Percentiles rank a stretch among this genome's conserved stretches.
Evolutionary conservation across 2,113 vertebrate species (phyloP).

Genomic region (Elaphurus davidianus): DNA sequence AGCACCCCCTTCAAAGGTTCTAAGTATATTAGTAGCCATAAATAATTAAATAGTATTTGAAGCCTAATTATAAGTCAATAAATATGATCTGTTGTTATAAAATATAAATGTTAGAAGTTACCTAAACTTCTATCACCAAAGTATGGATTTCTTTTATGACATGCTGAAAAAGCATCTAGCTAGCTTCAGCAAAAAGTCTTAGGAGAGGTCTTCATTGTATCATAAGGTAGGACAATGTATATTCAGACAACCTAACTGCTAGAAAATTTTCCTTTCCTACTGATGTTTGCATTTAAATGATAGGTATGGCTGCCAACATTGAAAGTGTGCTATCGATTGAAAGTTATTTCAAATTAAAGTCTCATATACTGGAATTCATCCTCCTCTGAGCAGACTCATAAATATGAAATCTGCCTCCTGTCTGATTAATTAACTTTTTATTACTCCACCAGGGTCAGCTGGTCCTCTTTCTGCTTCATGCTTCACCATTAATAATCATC

Average conservation of each 20-base stretch:
- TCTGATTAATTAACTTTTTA: slow-evolving; percentile 69
- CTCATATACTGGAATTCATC: slow-evolving; percentile 49
- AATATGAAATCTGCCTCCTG: slow-evolving; percentile 63
- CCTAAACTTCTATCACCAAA: background rate
- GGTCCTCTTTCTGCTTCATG: slow-evolving; percentile 68
- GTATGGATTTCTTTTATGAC: background rate
- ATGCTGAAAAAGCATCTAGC: background rate
- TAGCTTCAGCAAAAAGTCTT: background rate
- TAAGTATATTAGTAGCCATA: background rate
- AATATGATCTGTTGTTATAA: background rate
- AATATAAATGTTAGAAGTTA: background rate
- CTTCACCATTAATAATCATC: slow-evolving; percentile 67
- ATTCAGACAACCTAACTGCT: background rate
- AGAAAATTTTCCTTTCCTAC: background rate
- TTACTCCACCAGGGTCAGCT: slow-evolving; percentile 50
- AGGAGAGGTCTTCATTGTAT: background rate
- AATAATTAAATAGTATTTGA: background rate
- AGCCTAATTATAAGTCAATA: background rate
- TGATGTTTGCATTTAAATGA: slow-evolving; percentile 25
- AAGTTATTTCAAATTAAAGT: slow-evolving; percentile 57
- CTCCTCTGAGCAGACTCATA: slow-evolving; percentile 56
- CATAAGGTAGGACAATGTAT: background rate
- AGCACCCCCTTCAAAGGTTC: background rate
- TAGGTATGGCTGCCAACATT: background rate
- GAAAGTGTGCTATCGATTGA: slow-evolving; percentile 20